phyloP scores from a whole-genome alignment of 2,113 vertebrate species.

The Phrynosoma platyrhinos region DNA sequence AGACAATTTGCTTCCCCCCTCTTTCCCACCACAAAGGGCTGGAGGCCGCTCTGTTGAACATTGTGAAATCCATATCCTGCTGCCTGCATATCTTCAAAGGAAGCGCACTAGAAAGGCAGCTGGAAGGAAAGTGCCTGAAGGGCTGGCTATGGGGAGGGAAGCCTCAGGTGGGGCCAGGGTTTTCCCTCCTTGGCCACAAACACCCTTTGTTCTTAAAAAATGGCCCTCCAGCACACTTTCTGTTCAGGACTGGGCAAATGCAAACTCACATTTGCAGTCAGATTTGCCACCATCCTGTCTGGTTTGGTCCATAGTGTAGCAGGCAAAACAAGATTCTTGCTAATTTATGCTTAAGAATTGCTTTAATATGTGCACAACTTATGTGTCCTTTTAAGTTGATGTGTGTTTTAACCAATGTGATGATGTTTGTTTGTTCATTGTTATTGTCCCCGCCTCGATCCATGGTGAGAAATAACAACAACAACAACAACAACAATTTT shows the following conservation, averaged over 20 bases:
- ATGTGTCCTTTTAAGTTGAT: too few relatives aligned
- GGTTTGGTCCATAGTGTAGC: neutral
- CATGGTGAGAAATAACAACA: too few relatives aligned
- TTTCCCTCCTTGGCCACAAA: neutral
- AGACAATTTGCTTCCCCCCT: neutral
- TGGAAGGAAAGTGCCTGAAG: neutral
- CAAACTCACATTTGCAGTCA: neutral
- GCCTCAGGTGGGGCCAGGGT: neutral
- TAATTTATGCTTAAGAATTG: neutral
- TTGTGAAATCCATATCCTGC: conserved; percentile 11
- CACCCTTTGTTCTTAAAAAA: neutral
- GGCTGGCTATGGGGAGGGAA: neutral
- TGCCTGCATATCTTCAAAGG: neutral
- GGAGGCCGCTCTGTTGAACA: neutral
- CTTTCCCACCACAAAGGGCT: neutral
- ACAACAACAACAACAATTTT: too few relatives aligned
- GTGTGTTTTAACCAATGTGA: too few relatives aligned
- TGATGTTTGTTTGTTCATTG: too few relatives aligned
- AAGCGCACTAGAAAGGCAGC: neutral
- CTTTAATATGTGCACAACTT: too few relatives aligned
- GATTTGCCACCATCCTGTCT: neutral
- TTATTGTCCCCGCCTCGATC: too few relatives aligned
- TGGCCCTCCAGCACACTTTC: neutral
- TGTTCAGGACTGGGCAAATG: neutral
- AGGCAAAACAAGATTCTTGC: neutral